phyloP scores from a whole-genome alignment of 2,888 invertebrate species.

The Dendrolimus houi region DNA sequence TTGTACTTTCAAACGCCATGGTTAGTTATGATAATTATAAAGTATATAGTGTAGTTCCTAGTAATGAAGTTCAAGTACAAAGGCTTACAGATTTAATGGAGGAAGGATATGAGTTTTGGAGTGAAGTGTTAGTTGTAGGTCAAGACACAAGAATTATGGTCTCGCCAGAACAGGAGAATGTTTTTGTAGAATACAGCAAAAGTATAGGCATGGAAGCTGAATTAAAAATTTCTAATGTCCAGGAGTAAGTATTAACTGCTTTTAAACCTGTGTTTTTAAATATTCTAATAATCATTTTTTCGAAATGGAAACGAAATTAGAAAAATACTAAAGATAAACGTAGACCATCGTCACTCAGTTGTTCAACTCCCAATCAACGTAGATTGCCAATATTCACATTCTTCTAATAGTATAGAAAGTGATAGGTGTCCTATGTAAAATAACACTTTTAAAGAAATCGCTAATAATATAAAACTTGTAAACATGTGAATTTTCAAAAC shows the following conservation, averaged over 20 bases:
- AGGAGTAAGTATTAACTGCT: constrained; percentile 28
- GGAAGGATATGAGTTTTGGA: constrained; percentile 43
- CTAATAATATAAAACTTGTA: no score
- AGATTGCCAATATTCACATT: no score
- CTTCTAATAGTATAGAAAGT: no score
- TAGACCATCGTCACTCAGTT: no score
- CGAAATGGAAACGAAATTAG: no score
- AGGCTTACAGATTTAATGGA: constrained; percentile 58
- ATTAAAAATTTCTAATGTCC: constrained; percentile 31
- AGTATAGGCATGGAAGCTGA: constrained; percentile 21
- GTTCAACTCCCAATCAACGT: no score
- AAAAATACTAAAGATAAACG: no score
- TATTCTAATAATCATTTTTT: no score
- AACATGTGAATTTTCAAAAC: no score
- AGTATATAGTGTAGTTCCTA: constrained; percentile 69
- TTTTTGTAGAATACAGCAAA: constrained; percentile 22
- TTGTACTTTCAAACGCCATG: constrained; percentile 15
- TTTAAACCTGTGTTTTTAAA: no score
- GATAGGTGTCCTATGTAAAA: no score
- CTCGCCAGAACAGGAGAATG: constrained; percentile 23
- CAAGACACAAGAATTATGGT: constrained; percentile 39
- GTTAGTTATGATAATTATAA: constrained; percentile 72
- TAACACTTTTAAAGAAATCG: no score
- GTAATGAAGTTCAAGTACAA: constrained; percentile 50
- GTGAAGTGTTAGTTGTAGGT: constrained; percentile 33